Evolutionary conservation across 1,140 invertebrate genomes (phyloP).

Genomic region (Argopecten irradians): DNA sequence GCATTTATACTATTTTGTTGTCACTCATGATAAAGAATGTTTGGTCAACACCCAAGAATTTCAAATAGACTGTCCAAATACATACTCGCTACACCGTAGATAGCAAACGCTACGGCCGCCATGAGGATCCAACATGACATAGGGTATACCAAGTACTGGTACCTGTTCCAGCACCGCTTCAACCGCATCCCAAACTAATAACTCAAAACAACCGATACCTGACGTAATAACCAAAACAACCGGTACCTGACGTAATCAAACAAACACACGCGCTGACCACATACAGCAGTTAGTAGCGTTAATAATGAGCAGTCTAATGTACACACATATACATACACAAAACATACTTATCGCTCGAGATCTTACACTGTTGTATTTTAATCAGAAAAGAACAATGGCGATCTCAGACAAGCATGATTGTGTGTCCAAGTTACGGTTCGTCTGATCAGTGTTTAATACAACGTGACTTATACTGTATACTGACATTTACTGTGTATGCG

Average conservation of each 20-base stretch:
- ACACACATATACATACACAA: background rate
- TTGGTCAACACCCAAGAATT: no score
- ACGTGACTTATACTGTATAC: no score
- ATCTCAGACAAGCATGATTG: background rate
- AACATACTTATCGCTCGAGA: no score
- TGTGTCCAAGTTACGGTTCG: background rate
- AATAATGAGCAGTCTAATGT: background rate
- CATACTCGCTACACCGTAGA: background rate
- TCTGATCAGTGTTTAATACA: background rate
- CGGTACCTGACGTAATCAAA: no score
- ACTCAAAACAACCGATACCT: background rate
- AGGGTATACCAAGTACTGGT: background rate
- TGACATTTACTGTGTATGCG: no score
- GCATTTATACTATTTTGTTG: no score
- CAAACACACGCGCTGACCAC: background rate
- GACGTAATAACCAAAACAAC: no score
- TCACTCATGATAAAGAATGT: no score
- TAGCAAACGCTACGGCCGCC: background rate
- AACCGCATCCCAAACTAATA: constrained; percentile 1
- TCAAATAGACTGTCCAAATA: background rate
- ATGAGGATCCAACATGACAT: background rate
- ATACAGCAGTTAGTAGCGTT: background rate
- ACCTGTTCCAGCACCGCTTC: background rate
- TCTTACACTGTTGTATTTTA: background rate
- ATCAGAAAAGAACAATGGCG: background rate